Evolutionary conservation across 2,797 vertebrate genomes (phyloP).

Genomic region (Rhinophrynus dorsalis): DNA sequence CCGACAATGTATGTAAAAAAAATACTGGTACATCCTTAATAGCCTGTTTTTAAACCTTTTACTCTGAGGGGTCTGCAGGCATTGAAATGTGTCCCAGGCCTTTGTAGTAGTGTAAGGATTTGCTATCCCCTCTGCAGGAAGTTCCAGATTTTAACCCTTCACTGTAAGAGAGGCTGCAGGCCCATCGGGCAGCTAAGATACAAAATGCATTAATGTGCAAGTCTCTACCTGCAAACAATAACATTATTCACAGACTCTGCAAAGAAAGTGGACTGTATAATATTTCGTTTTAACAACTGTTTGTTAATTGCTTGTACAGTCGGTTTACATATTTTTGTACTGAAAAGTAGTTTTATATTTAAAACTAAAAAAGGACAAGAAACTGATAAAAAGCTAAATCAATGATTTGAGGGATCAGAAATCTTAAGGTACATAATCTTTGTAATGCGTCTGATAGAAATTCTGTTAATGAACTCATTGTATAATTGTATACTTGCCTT

Average conservation of each 20-base stretch:
- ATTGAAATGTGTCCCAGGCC: not conserved
- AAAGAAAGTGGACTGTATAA: conserved; percentile 59
- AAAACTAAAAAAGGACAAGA: conserved; percentile 56
- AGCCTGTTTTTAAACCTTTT: not conserved
- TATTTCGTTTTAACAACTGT: conserved; percentile 47
- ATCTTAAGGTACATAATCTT: conserved; percentile 60
- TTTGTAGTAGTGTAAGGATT: not conserved
- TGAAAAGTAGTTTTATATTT: conserved; percentile 76
- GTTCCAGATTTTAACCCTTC: not conserved
- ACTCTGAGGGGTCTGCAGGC: not conserved
- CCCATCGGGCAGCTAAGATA: not conserved
- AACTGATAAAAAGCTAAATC: conserved; percentile 54
- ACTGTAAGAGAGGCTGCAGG: not conserved
- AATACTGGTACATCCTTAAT: not conserved
- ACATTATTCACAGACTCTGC: conserved; percentile 56
- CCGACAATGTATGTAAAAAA: not conserved
- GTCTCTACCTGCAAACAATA: not conserved
- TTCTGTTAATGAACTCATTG: conserved; percentile 64
- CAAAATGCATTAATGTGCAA: not conserved
- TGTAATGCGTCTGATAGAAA: conserved; percentile 66
- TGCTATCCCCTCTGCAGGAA: too few species aligned
- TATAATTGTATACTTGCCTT: conserved; percentile 62
- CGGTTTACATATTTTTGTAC: conserved; percentile 80
- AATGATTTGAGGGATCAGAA: conserved; percentile 54
- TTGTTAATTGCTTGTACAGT: conserved; percentile 69